These are phyloP conservation scores for Xylota segnis DNA, from an alignment of 2,888 invertebrate genomes.

Conservation along the genomic window DNA sequence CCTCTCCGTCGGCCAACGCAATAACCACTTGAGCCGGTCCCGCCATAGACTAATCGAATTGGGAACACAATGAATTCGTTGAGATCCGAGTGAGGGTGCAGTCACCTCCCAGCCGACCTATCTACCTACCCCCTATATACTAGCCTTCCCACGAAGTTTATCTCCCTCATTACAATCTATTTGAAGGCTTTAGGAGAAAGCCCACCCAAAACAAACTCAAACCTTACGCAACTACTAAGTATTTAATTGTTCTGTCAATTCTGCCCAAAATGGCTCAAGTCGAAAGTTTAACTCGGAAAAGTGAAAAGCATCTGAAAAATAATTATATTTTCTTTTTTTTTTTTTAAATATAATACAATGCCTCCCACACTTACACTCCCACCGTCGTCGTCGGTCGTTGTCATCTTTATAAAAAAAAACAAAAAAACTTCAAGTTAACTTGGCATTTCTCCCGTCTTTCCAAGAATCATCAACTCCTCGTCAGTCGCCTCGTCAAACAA, in stretches of 20 bases:
- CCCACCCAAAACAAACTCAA: neutral
- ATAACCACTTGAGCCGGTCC: too few species aligned
- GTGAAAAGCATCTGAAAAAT: slow-evolving; percentile 44
- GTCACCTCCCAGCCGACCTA: too few species aligned
- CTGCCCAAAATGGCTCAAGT: slow-evolving; percentile 2
- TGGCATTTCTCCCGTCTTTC: slow-evolving; percentile 8
- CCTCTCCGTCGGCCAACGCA: too few species aligned
- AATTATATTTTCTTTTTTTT: slow-evolving; percentile 45
- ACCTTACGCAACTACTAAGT: slow-evolving; percentile 20
- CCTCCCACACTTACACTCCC: slow-evolving; percentile 1
- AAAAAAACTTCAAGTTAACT: slow-evolving; percentile 34
- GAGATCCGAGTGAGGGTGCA: too few species aligned
- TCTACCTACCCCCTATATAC: too few species aligned
- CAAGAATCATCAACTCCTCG: slow-evolving; percentile 42
- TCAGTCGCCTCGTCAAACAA: slow-evolving; percentile 40
- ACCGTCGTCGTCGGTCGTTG: neutral
- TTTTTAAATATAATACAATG: slow-evolving; percentile 21
- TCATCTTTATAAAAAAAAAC: slow-evolving; percentile 5
- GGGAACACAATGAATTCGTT: too few species aligned
- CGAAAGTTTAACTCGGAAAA: slow-evolving; percentile 29
- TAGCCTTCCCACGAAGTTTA: neutral
- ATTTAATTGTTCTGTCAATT: slow-evolving; percentile 14
- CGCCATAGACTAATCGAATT: too few species aligned
- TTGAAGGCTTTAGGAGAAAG: neutral
- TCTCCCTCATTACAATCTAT: neutral